Evolutionary conservation across 2,113 vertebrate genomes (phyloP).

Genomic region (Chlorodrepanis virens): DNA sequence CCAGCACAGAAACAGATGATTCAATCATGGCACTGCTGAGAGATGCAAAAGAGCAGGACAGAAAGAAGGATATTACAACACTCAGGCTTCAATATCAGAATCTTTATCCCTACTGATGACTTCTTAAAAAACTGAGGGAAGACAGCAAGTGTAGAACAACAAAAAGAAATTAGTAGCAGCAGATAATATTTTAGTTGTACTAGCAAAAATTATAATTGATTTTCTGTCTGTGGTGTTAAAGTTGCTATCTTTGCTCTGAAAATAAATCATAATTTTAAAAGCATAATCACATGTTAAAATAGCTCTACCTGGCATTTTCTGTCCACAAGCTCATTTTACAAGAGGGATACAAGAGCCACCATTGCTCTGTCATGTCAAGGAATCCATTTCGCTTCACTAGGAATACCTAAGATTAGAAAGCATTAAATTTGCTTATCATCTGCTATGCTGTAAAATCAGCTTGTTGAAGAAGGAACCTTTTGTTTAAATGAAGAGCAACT

Average conservation of each 20-base stretch:
- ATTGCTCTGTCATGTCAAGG: neutral
- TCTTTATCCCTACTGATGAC: neutral
- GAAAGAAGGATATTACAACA: neutral
- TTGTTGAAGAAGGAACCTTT: neutral
- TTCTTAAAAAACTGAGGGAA: conserved; percentile 22
- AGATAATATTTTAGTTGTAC: conserved; percentile 50
- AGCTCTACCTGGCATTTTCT: neutral
- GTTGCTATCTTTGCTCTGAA: conserved; percentile 25
- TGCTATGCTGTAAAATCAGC: neutral
- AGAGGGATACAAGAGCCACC: neutral
- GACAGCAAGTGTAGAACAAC: neutral
- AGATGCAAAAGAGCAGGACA: neutral
- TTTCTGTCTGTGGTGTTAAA: conserved; percentile 55
- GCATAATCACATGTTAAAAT: neutral
- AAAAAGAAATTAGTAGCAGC: conserved; percentile 25
- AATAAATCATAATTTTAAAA: conserved; percentile 37
- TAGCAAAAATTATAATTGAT: conserved; percentile 54
- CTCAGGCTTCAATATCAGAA: neutral
- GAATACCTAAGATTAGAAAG: neutral
- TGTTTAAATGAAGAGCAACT: neutral
- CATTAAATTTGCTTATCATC: neutral
- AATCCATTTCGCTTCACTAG: neutral
- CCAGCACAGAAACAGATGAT: neutral
- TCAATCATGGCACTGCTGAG: neutral
- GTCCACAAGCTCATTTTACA: conserved; percentile 1